These are phyloP conservation scores for Alca torda DNA, from an alignment of 2,797 vertebrate species.

Conservation along the genomic window DNA sequence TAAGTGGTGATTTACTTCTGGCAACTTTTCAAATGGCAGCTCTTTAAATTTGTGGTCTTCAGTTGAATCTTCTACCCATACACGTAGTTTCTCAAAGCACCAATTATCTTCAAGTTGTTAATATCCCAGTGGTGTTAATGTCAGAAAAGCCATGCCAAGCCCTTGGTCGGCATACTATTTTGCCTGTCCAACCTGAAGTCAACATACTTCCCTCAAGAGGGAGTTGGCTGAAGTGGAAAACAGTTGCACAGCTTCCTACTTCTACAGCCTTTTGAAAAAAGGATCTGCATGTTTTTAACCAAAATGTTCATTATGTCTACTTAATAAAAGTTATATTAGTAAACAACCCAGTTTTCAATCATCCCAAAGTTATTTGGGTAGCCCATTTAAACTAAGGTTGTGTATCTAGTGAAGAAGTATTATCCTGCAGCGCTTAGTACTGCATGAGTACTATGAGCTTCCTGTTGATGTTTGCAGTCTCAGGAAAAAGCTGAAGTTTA, in stretches of 20 bases:
- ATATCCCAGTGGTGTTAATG: not conserved
- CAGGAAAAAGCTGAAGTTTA: slow-evolving; percentile 34
- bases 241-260: not conserved
- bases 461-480: slow-evolving; percentile 9
- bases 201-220: not conserved
- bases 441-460: not conserved
- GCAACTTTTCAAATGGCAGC: slow-evolving; percentile 38
- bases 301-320: not conserved
- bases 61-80: not conserved
- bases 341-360: not conserved
- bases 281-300: not conserved
- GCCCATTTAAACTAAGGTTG: not conserved
- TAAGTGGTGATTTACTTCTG: slow-evolving; percentile 54
- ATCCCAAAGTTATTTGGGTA: not conserved
- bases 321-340: not conserved
- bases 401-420: not conserved
- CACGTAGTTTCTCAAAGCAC: not conserved
- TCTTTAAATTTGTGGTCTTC: slow-evolving; percentile 25
- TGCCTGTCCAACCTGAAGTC: not conserved
- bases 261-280: not conserved
- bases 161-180: not conserved
- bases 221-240: not conserved
- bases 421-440: not conserved
- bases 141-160: not conserved
- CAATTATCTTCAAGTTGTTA: not conserved